Evolutionary conservation across 2,113 vertebrate genomes (phyloP), one percentile per base, ranked within the genome.

Genomic region (Nesoenas mayeri): DNA sequence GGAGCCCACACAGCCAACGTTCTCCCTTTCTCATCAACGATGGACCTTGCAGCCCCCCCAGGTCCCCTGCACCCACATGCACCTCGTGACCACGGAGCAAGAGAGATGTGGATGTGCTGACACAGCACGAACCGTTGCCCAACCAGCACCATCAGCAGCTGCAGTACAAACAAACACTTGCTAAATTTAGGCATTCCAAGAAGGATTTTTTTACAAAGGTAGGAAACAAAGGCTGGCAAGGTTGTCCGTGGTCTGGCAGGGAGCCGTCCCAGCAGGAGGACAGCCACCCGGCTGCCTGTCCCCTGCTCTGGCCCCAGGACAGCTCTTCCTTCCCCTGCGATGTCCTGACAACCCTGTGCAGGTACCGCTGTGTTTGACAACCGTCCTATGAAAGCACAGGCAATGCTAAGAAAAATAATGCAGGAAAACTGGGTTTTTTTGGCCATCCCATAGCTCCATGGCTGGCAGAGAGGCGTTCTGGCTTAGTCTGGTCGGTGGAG

Each of bases 51-150:
- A 38, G 38, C 7, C 38, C 78, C 0, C 1, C 40, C 21, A 1
- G 0, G 8, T 7, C 20, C 31, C 28, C 22, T 22, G 42, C 53
- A 40, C 11, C 29, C 24, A 1, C 28, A 28, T 1, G 5, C 0
- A 1, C 36, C 12, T 0, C 0, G 60, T 25, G 8, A 21, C 13
- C 2, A 1, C 50, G 0, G 1, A 17, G 18, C 44, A 47, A 47
- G 44, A 13, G 56, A 25, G 19, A 5, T 24, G 13, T 14, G n/a
- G 5, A 15, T 15, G 20, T 6, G 9, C 10, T 42, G 24, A 12
- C 21, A 0, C 31, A 7, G 22, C 36, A 61, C 31, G 14, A 9
- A 3, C 42, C 10, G 1, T 42, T 38, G 36, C 58, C n/a, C 12
- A 11, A 3, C 8, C 42, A 6, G 13, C 7, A 50, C 8, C 42